Evolutionary conservation across 2,888 invertebrate genomes (phyloP).

Genomic region (Biston betularia): DNA sequence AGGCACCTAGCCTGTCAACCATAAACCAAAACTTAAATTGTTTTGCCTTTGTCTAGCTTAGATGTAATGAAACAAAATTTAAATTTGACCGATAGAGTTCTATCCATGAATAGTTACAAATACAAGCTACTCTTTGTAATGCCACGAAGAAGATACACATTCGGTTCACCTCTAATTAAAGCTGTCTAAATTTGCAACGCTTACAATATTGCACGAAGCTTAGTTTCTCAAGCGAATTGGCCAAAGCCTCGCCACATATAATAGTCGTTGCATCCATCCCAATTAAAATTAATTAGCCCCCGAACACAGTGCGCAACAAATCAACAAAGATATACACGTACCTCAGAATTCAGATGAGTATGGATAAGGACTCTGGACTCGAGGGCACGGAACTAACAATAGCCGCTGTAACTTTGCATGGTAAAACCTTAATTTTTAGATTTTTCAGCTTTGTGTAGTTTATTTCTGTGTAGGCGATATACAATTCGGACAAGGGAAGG

Average conservation of each 20-base stretch:
- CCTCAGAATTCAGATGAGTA: slow-evolving; percentile 76
- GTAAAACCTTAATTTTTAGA: slow-evolving; percentile 6
- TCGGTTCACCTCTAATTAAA: slow-evolving; percentile 26
- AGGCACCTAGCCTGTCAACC: too few species aligned
- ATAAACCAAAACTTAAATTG: too few species aligned
- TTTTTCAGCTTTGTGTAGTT: not conserved
- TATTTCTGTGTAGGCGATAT: not conserved
- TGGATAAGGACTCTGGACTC: slow-evolving; percentile 5
- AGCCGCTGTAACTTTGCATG: slow-evolving; percentile 1
- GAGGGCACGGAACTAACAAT: slow-evolving; percentile 5
- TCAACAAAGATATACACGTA: slow-evolving; percentile 71
- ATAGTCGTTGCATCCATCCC: slow-evolving; percentile 51
- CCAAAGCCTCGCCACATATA: slow-evolving; percentile 30
- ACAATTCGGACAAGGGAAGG: too few species aligned
- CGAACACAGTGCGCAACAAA: slow-evolving; percentile 75
- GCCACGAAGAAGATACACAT: slow-evolving; percentile 16
- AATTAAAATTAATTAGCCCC: slow-evolving; percentile 84
- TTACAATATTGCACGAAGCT: slow-evolving; percentile 36
- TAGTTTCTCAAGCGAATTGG: slow-evolving; percentile 36
- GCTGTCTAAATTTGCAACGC: slow-evolving; percentile 25
- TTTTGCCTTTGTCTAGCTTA: too few species aligned
- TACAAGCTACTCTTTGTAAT: not conserved
- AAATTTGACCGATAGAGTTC: too few species aligned
- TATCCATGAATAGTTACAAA: not conserved
- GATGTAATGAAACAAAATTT: too few species aligned